Evolutionary conservation across 2,797 vertebrate genomes (phyloP), one percentile per base, ranked within the genome.

Genomic region (Takifugu rubripes): DNA sequence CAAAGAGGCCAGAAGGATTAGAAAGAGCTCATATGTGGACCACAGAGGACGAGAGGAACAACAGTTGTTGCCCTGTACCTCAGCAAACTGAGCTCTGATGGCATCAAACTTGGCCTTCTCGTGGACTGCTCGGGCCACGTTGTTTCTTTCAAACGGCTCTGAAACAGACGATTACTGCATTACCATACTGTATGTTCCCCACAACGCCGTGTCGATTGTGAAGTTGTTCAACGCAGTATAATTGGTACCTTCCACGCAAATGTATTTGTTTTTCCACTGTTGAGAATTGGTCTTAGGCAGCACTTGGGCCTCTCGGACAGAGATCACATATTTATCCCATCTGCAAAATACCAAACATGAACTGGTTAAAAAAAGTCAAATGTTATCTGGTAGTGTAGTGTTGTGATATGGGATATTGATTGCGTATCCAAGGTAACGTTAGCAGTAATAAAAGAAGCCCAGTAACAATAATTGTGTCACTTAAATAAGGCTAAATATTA

Each of bases 121-220:
- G 55, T 96, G 93, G 68, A 99, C 96, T 40, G 96, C 96, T 86
- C 97, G 92, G 80, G 97, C 96, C 25, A 95, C 97, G 61, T 99
- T 99, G 65, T 93, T 93, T 69, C 92, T 80, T 75, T 98, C 95
- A 89, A 98, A 99, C 5, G 97, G 96, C 81, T 99, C 97, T 99
- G 81, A 64, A 93, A 92, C 33, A 77, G 55, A 8, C 26, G 52
- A 55, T 40, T 33, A n/a, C 16, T 9, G 6, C 64, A 21, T 52
- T 21, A 21, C 8, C 17, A 33, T 47, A 40, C 31, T 21, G 21
- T 21, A 45, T 21, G 55, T 16, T 59, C 61, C 25, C 15, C 16
- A 12, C 14, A 44, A 0, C 49, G 14, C 54, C 46, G 36, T 12
- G 21, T 3, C 10, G 27, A 16, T 33, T 21, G 36, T 25, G 21